These are phyloP conservation scores for Dolichallabes microphthalmus DNA, from an alignment of 2,113 vertebrate genomes.

Conservation along the genomic window DNA sequence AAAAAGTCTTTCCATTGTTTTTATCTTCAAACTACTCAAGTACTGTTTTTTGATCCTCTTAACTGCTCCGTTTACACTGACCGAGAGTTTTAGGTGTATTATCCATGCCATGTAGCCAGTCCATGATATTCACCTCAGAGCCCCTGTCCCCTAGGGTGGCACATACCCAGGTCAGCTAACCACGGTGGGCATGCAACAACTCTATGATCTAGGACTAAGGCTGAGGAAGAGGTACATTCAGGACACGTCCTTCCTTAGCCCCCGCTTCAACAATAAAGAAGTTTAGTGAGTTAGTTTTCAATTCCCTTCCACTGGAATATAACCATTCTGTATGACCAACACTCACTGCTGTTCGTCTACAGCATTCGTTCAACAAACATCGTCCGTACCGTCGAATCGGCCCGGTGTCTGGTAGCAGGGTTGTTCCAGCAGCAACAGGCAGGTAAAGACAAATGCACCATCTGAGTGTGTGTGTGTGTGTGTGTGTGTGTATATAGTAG, in stretches of 20 bases:
- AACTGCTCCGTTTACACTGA: neutral
- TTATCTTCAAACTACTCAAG: neutral
- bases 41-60: neutral
- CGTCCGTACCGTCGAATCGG: constrained; percentile 89
- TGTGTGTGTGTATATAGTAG: neutral
- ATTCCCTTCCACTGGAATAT: neutral
- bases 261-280: constrained; percentile 79
- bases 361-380: constrained; percentile 94
- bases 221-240: constrained; percentile 83
- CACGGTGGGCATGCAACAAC: constrained; percentile 88
- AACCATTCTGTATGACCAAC: neutral
- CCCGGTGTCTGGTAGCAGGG: constrained; percentile 88
- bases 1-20: neutral
- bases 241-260: constrained; percentile 77
- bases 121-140: neutral
- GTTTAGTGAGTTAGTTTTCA: constrained; percentile 83
- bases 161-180: constrained; percentile 88
- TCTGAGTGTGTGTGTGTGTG: neutral
- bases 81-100: neutral
- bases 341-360: constrained; percentile 44
- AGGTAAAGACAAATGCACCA: constrained; percentile 69
- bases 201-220: constrained; percentile 82
- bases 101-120: neutral
- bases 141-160: constrained; percentile 77
- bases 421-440: constrained; percentile 85